These are phyloP conservation scores for Hypselothyrea guttata DNA, from an alignment of 2,888 invertebrate species.

Conservation along the genomic window DNA sequence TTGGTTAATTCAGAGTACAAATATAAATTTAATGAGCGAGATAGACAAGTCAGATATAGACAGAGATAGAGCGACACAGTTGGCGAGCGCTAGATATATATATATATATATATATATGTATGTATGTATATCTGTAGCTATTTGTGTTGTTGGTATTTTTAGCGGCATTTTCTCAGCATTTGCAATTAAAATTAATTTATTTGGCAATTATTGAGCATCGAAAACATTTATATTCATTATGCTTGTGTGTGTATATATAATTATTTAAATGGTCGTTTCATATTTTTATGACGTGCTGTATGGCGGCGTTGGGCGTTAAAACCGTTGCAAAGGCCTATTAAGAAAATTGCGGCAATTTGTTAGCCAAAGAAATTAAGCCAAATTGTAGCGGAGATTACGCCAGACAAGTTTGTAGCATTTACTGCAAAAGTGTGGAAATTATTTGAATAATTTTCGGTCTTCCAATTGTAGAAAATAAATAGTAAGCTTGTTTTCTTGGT, in stretches of 20 bases:
- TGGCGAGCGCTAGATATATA: conserved; percentile 5
- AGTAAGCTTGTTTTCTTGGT: too few relatives aligned
- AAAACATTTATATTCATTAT: conserved; percentile 74
- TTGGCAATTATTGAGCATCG: conserved; percentile 74
- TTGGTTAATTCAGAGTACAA: conserved; percentile 52
- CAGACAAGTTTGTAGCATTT: neutral
- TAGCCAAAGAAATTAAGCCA: conserved; percentile 12
- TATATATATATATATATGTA: too few relatives aligned
- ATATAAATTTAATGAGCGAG: conserved; percentile 6
- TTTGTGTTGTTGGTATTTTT: conserved; percentile 51
- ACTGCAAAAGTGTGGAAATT: neutral
- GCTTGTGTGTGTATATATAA: conserved; percentile 15
- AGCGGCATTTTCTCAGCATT: conserved; percentile 39
- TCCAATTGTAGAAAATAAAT: too few relatives aligned
- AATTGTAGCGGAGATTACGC: neutral
- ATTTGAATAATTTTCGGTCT: too few relatives aligned
- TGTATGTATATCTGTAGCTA: too few relatives aligned
- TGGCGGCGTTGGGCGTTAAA: conserved; percentile 33
- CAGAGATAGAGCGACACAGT: neutral
- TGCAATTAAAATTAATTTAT: conserved; percentile 75
- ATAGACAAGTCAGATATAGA: neutral
- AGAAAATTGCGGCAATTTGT: conserved; percentile 39
- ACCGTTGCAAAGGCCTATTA: conserved; percentile 40
- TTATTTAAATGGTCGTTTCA: conserved; percentile 56
- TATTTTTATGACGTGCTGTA: conserved; percentile 52